phyloP scores from a whole-genome alignment of 2,888 invertebrate species.

The Hirtodrosophila confusa region DNA sequence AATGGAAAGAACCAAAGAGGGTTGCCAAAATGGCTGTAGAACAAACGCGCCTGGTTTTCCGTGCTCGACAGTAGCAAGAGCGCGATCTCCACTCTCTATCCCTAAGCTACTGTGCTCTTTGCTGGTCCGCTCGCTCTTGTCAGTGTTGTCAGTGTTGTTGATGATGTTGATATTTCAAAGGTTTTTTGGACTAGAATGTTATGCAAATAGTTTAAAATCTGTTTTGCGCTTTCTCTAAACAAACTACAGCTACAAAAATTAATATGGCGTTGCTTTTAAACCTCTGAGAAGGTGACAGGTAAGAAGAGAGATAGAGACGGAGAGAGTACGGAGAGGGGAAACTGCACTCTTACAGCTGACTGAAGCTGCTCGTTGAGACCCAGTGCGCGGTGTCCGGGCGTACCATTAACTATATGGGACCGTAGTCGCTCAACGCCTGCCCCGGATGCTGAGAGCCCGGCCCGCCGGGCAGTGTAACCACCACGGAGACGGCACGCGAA shows the following conservation, averaged over 20 bases:
- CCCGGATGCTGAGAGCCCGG: constrained; percentile 84
- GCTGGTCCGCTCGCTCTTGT: constrained; percentile 15
- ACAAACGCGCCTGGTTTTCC: constrained; percentile 35
- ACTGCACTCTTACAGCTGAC: constrained; percentile 82
- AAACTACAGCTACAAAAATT: constrained; percentile 75
- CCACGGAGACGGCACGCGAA: constrained; percentile 84
- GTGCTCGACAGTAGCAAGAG: constrained; percentile 18
- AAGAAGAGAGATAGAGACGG: constrained; percentile 18
- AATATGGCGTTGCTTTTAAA: constrained; percentile 72
- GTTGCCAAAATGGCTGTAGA: constrained; percentile 30
- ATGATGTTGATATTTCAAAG: constrained; percentile 32
- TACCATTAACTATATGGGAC: constrained; percentile 85
- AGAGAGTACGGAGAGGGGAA: constrained; percentile 15
- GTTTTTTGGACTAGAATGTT: constrained; percentile 72
- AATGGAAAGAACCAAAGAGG: constrained; percentile 52
- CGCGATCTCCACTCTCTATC: constrained; percentile 20
- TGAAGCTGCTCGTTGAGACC: constrained; percentile 85
- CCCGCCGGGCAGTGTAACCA: constrained; percentile 84
- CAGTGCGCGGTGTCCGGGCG: constrained; percentile 85
- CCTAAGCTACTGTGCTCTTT: constrained; percentile 20
- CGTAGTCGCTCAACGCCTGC: constrained; percentile 84
- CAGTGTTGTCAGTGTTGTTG: constrained; percentile 3
- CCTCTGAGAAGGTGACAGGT: constrained; percentile 62
- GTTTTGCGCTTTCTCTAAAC: constrained; percentile 59
- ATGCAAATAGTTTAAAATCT: constrained; percentile 59